These are phyloP conservation scores for Asteroscopus sphinx DNA, from an alignment of 2,888 invertebrate genomes.

Conservation along the genomic window DNA sequence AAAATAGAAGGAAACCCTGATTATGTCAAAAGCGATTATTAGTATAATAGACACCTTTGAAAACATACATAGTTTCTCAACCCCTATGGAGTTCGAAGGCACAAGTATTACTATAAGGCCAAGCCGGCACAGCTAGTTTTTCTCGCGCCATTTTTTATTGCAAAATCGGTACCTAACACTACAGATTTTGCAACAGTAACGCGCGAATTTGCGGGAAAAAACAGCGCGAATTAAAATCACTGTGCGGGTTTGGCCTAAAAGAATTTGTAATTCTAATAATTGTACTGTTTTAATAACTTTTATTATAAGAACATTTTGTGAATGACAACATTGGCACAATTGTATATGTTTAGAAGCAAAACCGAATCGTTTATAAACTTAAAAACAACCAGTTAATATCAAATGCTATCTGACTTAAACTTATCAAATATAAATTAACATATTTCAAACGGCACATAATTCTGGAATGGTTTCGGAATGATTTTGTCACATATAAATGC, in stretches of 20 bases:
- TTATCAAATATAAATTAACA: conserved; percentile 55
- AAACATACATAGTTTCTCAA: conserved; percentile 56
- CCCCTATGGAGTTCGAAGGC: conserved; percentile 74
- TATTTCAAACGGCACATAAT: conserved; percentile 53
- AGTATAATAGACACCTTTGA: conserved; percentile 64
- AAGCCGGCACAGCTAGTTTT: no score
- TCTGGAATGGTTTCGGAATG: conserved; percentile 78
- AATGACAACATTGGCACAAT: conserved; percentile 68
- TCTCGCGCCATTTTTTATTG: no score
- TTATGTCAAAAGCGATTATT: conserved; percentile 58
- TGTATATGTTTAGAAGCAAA: conserved; percentile 39
- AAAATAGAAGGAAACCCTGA: conserved; percentile 63
- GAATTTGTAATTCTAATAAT: conserved; percentile 70
- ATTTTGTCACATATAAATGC: conserved; percentile 56
- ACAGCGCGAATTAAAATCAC: no score
- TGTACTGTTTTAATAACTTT: conserved; percentile 67
- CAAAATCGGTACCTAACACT: no score
- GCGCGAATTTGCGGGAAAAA: no score
- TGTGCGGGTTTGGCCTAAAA: no score
- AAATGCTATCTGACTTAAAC: conserved; percentile 61
- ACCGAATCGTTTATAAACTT: conserved; percentile 36
- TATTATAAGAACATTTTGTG: conserved; percentile 47
- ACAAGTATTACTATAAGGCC: conserved; percentile 66
- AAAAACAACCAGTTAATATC: conserved; percentile 49
- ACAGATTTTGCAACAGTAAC: no score